These are phyloP conservation scores for Alosa alosa DNA, from an alignment of 2,113 vertebrate species.

Conservation along the genomic window DNA sequence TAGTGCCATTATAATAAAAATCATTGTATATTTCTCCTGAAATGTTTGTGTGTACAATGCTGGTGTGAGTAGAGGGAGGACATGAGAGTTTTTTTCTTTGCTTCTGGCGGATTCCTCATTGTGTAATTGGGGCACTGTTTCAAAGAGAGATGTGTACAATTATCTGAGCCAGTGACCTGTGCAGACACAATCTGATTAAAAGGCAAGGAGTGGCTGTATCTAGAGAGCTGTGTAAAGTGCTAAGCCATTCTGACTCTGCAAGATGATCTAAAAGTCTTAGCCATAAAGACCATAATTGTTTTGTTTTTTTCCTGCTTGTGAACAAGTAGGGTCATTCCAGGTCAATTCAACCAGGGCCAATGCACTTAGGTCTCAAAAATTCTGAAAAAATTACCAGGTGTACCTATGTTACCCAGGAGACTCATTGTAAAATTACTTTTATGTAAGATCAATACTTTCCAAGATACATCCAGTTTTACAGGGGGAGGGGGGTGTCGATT, in stretches of 20 bases:
- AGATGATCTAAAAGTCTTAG: slow-evolving; percentile 30
- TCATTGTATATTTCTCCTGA: background rate
- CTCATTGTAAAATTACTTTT: too few relatives aligned
- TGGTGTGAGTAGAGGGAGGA: background rate
- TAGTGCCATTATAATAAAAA: background rate
- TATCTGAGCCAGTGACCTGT: slow-evolving; percentile 60
- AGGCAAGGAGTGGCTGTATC: slow-evolving; percentile 34
- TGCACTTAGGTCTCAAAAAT: too few relatives aligned
- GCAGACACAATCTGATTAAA: slow-evolving; percentile 48
- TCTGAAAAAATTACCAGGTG: too few relatives aligned
- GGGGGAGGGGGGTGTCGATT: too few relatives aligned
- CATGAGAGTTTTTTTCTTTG: background rate
- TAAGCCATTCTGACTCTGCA: slow-evolving; percentile 27
- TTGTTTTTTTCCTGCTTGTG: background rate
- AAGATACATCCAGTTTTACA: too few relatives aligned
- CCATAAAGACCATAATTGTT: background rate
- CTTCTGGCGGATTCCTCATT: slow-evolving; percentile 22
- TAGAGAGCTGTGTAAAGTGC: slow-evolving; percentile 28
- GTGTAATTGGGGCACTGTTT: slow-evolving; percentile 38
- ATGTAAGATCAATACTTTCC: too few relatives aligned
- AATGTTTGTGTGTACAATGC: background rate
- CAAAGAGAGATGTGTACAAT: slow-evolving; percentile 56
- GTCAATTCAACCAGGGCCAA: too few relatives aligned
- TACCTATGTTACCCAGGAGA: too few relatives aligned
- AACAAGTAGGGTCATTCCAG: background rate